Base-by-base conservation (phyloP, 2,797 vertebrate genomes). In the Phaenicophaeus curvirostris region DNA sequence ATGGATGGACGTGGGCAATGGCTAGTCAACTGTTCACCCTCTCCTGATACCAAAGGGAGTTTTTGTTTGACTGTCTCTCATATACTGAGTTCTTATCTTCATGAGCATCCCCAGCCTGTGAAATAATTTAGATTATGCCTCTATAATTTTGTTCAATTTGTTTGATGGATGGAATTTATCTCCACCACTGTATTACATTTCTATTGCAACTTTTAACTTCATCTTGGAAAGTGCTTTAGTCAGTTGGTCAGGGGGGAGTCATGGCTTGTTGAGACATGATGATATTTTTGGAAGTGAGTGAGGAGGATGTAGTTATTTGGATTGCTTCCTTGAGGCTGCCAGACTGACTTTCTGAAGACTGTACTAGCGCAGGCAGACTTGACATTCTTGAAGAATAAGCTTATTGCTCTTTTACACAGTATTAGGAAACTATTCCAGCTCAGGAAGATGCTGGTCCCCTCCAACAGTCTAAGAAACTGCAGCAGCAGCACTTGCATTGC, bases 321-420 rank as follows among this genome's bases (percentile, higher is more conserved):
- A 42, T 84, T 87, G 18, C 37, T 79, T 94, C 62, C 46, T 87
- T 74, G 37, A 61, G 35, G 50, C 65, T 87, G 74, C 17, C 74
- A 82, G 51, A 58, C 63, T 55, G 75, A 41, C 46, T 76, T 62
- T 85, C 39, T 39, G n/a, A 76, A 82, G 63, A 59, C 18, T 71
- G 23, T 72, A 37, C 25, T 13, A 62, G 28, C 15, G 37, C 33
- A 85, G 53, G 31, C 31, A 76, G 75, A 74, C 19, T 27, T 93
- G 59, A 15, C 16, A 28, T 44, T 87, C 77, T 54, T 84, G 10
- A 74, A 85, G 53, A 73, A 46, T 35, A 24, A 28, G n/a, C 35
- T 42, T 90, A 14, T 27, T 50, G 37, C 21, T 77, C 10, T 87
- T 69, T 77, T 44, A 51, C 7, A n/a, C 14, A 28, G 11, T 50